phyloP scores from a whole-genome alignment of 2,797 vertebrate genomes.

The Mionectes olivaceus region DNA sequence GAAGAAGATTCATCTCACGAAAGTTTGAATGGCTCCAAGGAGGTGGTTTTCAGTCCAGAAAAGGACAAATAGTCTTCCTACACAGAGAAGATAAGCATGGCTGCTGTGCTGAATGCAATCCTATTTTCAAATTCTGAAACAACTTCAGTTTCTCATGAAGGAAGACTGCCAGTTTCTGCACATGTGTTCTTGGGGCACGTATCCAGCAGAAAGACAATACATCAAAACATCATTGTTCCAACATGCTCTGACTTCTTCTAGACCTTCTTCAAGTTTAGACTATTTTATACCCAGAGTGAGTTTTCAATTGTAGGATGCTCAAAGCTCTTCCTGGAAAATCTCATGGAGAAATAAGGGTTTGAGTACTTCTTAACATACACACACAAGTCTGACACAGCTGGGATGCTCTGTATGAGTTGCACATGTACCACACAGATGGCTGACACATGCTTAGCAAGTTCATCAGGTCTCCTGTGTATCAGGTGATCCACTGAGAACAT shows the following conservation, averaged over 20 bases:
- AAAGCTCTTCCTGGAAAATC: background rate
- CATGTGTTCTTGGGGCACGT: accelerated
- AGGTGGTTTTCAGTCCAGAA: background rate
- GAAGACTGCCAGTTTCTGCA: background rate
- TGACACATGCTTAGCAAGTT: background rate
- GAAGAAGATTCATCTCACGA: background rate
- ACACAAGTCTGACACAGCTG: background rate
- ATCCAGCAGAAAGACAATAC: background rate
- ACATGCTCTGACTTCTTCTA: background rate
- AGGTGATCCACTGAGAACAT: background rate
- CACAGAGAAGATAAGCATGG: background rate
- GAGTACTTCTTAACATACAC: background rate
- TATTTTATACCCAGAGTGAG: background rate
- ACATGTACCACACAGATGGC: background rate
- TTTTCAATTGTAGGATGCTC: background rate
- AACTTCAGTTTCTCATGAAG: background rate
- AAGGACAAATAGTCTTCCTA: background rate
- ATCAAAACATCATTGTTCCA: background rate
- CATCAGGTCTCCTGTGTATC: background rate
- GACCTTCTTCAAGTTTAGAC: background rate
- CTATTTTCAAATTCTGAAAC: background rate
- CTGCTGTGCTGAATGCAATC: background rate
- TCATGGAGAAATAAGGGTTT: background rate
- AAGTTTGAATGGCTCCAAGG: background rate
- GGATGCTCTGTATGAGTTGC: background rate